These are phyloP conservation scores for Urocolius indicus DNA, from an alignment of 2,113 vertebrate species.

Conservation along the genomic window DNA sequence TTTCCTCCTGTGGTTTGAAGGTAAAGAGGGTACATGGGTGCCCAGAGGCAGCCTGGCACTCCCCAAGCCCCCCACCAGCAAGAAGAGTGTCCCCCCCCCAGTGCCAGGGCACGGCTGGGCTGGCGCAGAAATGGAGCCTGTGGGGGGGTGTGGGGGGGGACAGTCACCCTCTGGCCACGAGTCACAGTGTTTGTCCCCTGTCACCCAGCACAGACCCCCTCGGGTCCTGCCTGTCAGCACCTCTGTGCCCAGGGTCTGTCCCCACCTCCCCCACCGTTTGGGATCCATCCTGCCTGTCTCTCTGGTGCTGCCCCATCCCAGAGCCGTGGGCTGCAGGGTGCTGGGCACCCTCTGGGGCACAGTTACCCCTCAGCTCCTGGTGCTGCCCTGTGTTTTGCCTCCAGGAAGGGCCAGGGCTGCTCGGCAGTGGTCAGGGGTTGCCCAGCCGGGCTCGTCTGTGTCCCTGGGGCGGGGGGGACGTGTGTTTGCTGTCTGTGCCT, in stretches of 20 bases:
- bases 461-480: background rate
- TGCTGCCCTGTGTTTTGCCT: background rate
- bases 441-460: background rate
- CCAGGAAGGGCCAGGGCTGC: background rate
- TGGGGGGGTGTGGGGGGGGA: background rate
- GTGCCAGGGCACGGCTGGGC: background rate
- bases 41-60: background rate
- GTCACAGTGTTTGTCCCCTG: background rate
- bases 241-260: background rate
- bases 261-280: background rate
- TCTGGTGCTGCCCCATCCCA: fast-evolving
- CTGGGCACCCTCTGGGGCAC: background rate
- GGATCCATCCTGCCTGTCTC: fast-evolving
- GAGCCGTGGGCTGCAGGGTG: background rate
- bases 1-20: background rate
- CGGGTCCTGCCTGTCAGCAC: no score
- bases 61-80: background rate
- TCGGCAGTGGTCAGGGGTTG: fast-evolving
- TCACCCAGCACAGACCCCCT: background rate
- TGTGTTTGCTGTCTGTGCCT: constrained; percentile 30
- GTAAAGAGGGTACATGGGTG: background rate
- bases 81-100: background rate
- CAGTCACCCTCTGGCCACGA: background rate
- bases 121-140: background rate
- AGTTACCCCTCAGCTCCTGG: background rate